These are phyloP conservation scores for Urocolius indicus DNA, from an alignment of 2,113 vertebrate genomes.

Conservation along the genomic window DNA sequence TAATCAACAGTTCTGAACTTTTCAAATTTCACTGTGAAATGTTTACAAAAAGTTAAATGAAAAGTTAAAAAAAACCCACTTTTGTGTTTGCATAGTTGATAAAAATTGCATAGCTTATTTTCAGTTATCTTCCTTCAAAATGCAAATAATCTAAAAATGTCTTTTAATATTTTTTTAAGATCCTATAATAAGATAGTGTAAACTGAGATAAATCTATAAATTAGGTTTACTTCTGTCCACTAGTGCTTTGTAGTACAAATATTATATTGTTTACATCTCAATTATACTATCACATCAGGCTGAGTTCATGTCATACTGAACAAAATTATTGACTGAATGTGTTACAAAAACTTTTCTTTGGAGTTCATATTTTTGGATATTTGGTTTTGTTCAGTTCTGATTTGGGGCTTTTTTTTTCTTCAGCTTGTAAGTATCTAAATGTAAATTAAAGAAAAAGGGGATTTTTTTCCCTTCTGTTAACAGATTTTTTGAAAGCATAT, in stretches of 20 bases:
- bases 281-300: neutral
- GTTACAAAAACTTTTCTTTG: neutral
- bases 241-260: neutral
- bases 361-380: neutral
- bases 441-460: neutral
- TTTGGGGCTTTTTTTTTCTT: too few relatives aligned
- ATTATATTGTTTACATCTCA: neutral
- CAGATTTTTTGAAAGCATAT: neutral
- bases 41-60: slow-evolving; percentile 13
- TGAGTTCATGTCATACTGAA: neutral
- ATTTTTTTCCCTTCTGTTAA: neutral
- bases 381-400: too few relatives aligned
- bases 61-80: slow-evolving; percentile 6
- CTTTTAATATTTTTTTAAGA: neutral
- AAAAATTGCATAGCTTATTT: neutral
- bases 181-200: neutral
- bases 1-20: slow-evolving; percentile 27
- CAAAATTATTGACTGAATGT: neutral
- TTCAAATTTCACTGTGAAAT: neutral
- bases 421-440: neutral
- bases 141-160: neutral
- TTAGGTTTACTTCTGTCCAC: neutral
- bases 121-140: neutral
- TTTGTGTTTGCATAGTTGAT: neutral
- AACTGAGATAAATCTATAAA: neutral